phyloP scores from a whole-genome alignment of 2,888 invertebrate species.

The Mellilla xanthometata region DNA sequence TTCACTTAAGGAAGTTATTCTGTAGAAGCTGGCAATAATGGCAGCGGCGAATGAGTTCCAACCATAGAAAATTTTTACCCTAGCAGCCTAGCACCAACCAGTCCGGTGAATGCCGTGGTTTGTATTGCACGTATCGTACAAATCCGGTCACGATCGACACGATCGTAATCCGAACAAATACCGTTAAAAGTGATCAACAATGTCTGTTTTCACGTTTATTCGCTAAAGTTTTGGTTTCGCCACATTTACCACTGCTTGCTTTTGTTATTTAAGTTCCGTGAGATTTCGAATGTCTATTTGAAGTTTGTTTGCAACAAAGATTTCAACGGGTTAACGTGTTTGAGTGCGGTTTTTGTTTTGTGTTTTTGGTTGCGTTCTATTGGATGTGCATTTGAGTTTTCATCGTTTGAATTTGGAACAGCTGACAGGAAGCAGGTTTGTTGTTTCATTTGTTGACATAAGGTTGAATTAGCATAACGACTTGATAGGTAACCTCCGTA shows the following conservation, averaged over 20 bases:
- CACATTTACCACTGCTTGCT: conserved; percentile 24
- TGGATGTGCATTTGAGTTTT: conserved; percentile 39
- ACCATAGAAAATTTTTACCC: too few relatives aligned
- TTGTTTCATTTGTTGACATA: too few relatives aligned
- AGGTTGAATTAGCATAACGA: too few relatives aligned
- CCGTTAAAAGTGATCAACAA: conserved; percentile 40
- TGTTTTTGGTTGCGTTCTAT: conserved; percentile 55
- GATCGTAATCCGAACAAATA: conserved; percentile 54
- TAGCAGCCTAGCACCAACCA: conserved; percentile 34
- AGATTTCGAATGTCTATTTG: conserved; percentile 39
- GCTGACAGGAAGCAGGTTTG: too few relatives aligned
- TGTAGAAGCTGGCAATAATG: too few relatives aligned
- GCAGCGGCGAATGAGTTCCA: too few relatives aligned
- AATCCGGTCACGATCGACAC: conserved; percentile 35
- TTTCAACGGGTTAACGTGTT: conserved; percentile 20
- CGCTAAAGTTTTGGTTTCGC: conserved; percentile 32
- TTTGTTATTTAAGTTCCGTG: conserved; percentile 23
- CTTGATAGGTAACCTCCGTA: too few relatives aligned
- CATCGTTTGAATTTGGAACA: too few relatives aligned
- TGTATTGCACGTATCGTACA: conserved; percentile 42
- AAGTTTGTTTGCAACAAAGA: conserved; percentile 28
- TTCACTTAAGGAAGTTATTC: too few relatives aligned
- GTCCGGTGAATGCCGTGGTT: conserved; percentile 59
- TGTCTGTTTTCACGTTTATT: conserved; percentile 33
- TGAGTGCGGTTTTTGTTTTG: conserved; percentile 33